Base-by-base conservation (phyloP, 1,140 invertebrate genomes). In the Lepidurus couesii region DNA sequence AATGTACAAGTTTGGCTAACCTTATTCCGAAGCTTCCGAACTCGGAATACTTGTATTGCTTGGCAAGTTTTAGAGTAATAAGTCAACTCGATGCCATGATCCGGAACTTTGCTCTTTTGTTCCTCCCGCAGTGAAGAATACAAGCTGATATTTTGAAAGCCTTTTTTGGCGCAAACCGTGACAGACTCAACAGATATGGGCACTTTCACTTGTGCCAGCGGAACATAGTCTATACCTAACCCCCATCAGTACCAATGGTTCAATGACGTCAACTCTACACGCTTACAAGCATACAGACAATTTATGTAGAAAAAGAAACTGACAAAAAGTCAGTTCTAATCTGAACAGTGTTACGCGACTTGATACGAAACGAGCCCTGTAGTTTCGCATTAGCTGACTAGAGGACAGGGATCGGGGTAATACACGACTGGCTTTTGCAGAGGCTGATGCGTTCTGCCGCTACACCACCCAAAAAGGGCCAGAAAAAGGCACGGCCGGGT, bases 151-250 rank as follows among this genome's bases (percentile, higher is more conserved):
- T 65, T 65, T 65, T 65, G 53, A 65, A 65, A n/a, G 53, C n/a
- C 53, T 65, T 65, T 65, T 65, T 65, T 65, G 53, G 53, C 53
- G 7, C 53, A 65, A 21, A 65, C 16, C 53, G 53, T 65, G 53
- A 65, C 53, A 65, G 53, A 65, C 53, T 65, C 53, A 65, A 7
- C 53, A 65, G 53, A 65, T 65, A 65, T 65, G 53, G 53, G n/a
- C 53, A 65, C 53, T 65, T 65, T 65, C 53, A 65, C 53, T 65
- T 65, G 53, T 65, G 53, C 53, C 53, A 65, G 53, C 8, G 53
- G 53, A 65, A 65, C 53, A 65, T 65, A 65, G 53, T n/a, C 53
- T 65, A 9, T n/a, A 65, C 53, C 53, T 65, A 65, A 21, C 53
- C 53, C 53, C 53, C 21, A 65, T 65, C n/a, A 65, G 21, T 34